A percentile compares a stretch with the other conserved stretches of the same genome.
These are phyloP conservation scores for Phyllopteryx taeniolatus DNA, from an alignment of 2,113 vertebrate genomes.

Conservation along the genomic window DNA sequence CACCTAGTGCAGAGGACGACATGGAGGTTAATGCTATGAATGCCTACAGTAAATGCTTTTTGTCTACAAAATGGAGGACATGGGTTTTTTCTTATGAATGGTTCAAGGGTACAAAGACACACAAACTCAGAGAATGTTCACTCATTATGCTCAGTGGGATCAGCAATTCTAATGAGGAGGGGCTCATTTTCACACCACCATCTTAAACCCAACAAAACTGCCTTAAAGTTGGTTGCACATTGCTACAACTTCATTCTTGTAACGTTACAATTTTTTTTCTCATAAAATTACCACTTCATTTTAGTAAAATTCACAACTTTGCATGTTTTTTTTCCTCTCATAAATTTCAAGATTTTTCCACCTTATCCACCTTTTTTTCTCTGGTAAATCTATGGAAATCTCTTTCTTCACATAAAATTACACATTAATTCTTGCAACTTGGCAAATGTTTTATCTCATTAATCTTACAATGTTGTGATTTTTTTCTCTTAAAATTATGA, in stretches of 20 bases:
- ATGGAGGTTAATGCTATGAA: slow-evolving; percentile 37
- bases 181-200: no score
- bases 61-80: slow-evolving; percentile 7
- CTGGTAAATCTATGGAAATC: no score
- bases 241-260: background rate
- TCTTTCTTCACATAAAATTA: background rate
- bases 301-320: no score
- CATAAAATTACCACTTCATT: background rate
- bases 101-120: slow-evolving; percentile 66
- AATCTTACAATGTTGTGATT: background rate
- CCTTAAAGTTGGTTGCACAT: no score
- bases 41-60: no score
- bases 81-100: slow-evolving; percentile 10
- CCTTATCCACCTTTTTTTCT: background rate
- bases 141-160: slow-evolving; percentile 27
- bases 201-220: no score
- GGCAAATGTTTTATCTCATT: background rate
- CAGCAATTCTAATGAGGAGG: no score
- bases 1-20: slow-evolving; percentile 67
- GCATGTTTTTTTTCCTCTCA: no score
- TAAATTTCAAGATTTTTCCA: background rate
- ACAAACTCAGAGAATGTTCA: slow-evolving; percentile 59
- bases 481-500: no score
- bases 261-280: background rate
- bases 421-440: background rate